A percentile compares a stretch with the other conserved stretches of the same genome.
Evolutionary conservation across 2,888 invertebrate genomes (phyloP).

Genomic region (Oegoconia quadripuncta): DNA sequence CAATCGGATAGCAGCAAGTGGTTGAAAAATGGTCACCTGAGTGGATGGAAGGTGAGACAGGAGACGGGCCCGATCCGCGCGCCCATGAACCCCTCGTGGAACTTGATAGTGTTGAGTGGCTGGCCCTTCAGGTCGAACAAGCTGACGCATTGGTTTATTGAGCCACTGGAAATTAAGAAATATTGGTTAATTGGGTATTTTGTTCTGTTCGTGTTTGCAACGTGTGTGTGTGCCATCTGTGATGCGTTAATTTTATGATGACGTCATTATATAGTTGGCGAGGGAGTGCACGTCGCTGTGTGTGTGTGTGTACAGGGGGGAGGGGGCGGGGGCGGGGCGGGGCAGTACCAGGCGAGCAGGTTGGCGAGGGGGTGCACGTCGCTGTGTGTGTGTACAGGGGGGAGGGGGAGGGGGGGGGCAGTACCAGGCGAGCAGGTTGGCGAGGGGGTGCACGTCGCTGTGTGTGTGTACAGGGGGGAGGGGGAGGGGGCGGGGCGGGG

Average conservation of each 20-base stretch:
- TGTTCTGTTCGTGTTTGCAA: neutral
- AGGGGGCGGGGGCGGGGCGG: too few species aligned
- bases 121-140: slow-evolving; percentile 87
- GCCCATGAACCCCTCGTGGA: slow-evolving; percentile 92
- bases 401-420: too few species aligned
- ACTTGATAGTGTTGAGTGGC: slow-evolving; percentile 88
- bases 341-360: too few species aligned
- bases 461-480: too few species aligned
- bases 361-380: too few species aligned
- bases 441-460: too few species aligned
- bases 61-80: slow-evolving; percentile 92
- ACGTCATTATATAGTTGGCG: too few species aligned
- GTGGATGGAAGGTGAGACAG: slow-evolving; percentile 94
- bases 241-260: neutral
- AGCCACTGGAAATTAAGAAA: slow-evolving; percentile 79
- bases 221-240: neutral
- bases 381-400: too few species aligned
- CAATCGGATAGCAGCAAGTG: neutral
- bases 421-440: too few species aligned
- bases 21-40: slow-evolving; percentile 47
- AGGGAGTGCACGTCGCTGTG: too few species aligned
- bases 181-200: neutral
- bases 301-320: too few species aligned
- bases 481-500: too few species aligned
- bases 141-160: slow-evolving; percentile 87